Conservation (phyloP, 2,113 vertebrate species). For the Plecotus auritus region DNA sequence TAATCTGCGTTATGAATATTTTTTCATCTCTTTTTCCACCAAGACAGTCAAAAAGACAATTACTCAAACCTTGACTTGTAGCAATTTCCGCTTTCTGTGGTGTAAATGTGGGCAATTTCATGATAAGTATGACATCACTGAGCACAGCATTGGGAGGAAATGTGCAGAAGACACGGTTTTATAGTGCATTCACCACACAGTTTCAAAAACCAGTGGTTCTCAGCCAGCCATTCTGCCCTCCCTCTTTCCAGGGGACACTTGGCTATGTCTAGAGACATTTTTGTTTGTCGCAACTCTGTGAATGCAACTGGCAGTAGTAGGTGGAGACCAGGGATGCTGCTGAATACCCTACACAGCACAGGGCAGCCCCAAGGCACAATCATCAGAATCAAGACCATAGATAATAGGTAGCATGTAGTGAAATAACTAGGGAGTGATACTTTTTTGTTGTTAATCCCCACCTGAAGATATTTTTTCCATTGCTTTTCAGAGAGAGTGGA, state of each 20-base stretch:
- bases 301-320: not conserved
- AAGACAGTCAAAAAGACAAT: not conserved
- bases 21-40: not conserved
- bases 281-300: not conserved
- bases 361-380: not conserved
- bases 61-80: not conserved
- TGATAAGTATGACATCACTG: not conserved
- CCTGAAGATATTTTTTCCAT: no score
- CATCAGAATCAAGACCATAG: no score
- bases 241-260: not conserved
- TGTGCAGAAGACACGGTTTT: rapidly evolving
- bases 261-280: not conserved
- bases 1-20: no score
- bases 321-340: not conserved
- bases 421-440: not conserved
- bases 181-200: not conserved
- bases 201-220: not conserved
- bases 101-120: not conserved
- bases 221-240: not conserved
- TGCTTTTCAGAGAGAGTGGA: no score
- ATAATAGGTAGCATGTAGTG: not conserved
- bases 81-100: not conserved
- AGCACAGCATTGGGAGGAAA: not conserved
- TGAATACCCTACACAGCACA: no score
- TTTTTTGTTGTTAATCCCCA: no score